These are phyloP conservation scores for Neria commutata DNA, from an alignment of 2,888 invertebrate species.

Conservation along the genomic window DNA sequence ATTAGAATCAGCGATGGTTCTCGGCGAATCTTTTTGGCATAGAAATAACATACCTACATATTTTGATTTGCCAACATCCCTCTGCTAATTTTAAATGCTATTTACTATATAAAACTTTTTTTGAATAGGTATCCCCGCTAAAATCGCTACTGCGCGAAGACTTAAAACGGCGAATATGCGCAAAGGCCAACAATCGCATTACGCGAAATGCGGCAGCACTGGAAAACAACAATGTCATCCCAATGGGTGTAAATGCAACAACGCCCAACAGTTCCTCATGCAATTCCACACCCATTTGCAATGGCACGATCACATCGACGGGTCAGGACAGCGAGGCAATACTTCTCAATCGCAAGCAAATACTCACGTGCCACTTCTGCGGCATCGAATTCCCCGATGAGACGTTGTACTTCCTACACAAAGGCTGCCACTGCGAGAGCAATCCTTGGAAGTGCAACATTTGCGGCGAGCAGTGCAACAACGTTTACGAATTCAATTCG, in stretches of 20 bases:
- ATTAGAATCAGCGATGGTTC: no score
- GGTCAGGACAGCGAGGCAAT: constrained; percentile 67
- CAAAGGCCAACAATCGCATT: constrained; percentile 68
- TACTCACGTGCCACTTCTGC: constrained; percentile 86
- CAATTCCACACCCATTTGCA: constrained; percentile 63
- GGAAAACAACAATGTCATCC: constrained; percentile 59
- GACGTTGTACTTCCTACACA: constrained; percentile 95
- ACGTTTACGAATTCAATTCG: constrained; percentile 96
- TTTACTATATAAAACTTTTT: constrained; percentile 1
- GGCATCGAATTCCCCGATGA: constrained; percentile 95
- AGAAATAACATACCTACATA: no score
- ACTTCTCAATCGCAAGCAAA: constrained; percentile 62
- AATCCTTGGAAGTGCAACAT: constrained; percentile 98
- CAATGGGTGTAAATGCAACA: constrained; percentile 30
- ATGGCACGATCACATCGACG: constrained; percentile 74
- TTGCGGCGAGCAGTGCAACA: constrained; percentile 93
- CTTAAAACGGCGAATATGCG: constrained; percentile 79
- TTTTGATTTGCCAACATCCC: not conserved
- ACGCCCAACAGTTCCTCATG: constrained; percentile 49
- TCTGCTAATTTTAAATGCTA: not conserved
- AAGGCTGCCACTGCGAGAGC: constrained; percentile 96
- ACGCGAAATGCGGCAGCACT: constrained; percentile 55
- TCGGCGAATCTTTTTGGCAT: not conserved
- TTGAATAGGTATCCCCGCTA: constrained; percentile 72
- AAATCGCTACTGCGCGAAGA: constrained; percentile 85